Conservation (phyloP, 2,113 vertebrate genomes). For the Motacilla alba region DNA sequence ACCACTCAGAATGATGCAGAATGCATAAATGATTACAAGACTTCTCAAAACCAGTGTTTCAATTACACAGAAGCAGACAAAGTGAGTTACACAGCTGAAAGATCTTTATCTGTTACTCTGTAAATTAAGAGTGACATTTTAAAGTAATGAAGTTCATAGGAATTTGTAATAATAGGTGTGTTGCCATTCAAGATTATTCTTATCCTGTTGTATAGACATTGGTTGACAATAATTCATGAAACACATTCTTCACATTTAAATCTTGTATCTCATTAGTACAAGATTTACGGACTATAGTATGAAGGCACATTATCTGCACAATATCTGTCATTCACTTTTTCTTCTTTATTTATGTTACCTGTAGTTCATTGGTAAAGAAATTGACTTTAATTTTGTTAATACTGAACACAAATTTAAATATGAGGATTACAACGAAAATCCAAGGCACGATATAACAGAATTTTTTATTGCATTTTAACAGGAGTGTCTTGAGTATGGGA, state of each 20-base stretch:
- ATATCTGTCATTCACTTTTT: constrained; percentile 49
- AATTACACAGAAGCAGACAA: constrained; percentile 26
- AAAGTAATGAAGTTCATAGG: constrained; percentile 72
- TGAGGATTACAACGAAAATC: constrained; percentile 55
- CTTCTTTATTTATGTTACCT: constrained; percentile 59
- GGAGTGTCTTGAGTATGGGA: not conserved
- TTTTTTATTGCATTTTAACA: constrained; percentile 66
- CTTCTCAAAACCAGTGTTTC: constrained; percentile 30
- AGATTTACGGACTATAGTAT: constrained; percentile 69
- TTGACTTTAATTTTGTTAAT: constrained; percentile 66
- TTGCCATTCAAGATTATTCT: constrained; percentile 74
- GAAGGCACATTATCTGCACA: constrained; percentile 47
- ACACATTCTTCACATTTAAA: constrained; percentile 69
- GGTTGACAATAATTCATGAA: constrained; percentile 74
- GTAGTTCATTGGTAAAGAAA: constrained; percentile 64
- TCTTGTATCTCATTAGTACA: constrained; percentile 70
- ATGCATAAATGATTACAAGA: not conserved
- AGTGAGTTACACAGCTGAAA: constrained; percentile 30
- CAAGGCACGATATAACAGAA: constrained; percentile 44
- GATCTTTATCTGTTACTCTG: constrained; percentile 72
- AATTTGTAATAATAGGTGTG: constrained; percentile 74
- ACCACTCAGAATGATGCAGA: not conserved
- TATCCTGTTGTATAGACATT: constrained; percentile 61
- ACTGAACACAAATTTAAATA: constrained; percentile 64
- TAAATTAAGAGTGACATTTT: constrained; percentile 75